phyloP scores from a whole-genome alignment of 2,113 vertebrate genomes.

The Halichoeres trimaculatus region DNA sequence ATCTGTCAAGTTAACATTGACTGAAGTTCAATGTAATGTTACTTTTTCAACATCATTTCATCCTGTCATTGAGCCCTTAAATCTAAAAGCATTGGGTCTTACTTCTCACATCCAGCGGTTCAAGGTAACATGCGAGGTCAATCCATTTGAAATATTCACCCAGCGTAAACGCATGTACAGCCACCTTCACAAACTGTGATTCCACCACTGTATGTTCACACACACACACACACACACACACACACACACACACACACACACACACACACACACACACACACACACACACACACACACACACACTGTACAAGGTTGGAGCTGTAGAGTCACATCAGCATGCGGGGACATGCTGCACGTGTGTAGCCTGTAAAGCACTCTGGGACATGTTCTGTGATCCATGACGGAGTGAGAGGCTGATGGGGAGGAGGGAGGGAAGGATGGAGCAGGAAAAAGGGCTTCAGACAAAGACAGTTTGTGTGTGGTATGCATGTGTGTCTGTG shows the following conservation, averaged over 20 bases:
- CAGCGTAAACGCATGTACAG: constrained; percentile 14
- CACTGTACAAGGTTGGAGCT: constrained; percentile 50
- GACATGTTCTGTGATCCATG: constrained; percentile 78
- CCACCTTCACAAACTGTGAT: constrained; percentile 34
- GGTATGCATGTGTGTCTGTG: constrained; percentile 6
- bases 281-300: constrained; percentile 26
- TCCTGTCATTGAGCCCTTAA: background rate
- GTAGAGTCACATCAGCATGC: constrained; percentile 67
- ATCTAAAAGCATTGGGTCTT: constrained; percentile 13
- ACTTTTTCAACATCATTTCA: background rate
- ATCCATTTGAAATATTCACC: constrained; percentile 37
- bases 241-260: constrained; percentile 21
- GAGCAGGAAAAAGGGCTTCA: constrained; percentile 30
- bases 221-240: background rate
- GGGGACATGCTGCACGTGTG: constrained; percentile 68
- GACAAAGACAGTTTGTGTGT: constrained; percentile 48
- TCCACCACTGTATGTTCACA: constrained; percentile 27
- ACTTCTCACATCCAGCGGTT: constrained; percentile 20
- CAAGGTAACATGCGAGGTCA: constrained; percentile 34
- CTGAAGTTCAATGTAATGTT: background rate
- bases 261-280: background rate
- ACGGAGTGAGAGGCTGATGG: constrained; percentile 65
- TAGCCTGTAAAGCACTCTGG: constrained; percentile 73
- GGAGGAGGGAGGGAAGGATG: background rate
- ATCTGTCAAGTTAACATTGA: too few species aligned